These are phyloP conservation scores for Cyrtodaria siliqua DNA, from an alignment of 2,888 invertebrate genomes.

Conservation along the genomic window DNA sequence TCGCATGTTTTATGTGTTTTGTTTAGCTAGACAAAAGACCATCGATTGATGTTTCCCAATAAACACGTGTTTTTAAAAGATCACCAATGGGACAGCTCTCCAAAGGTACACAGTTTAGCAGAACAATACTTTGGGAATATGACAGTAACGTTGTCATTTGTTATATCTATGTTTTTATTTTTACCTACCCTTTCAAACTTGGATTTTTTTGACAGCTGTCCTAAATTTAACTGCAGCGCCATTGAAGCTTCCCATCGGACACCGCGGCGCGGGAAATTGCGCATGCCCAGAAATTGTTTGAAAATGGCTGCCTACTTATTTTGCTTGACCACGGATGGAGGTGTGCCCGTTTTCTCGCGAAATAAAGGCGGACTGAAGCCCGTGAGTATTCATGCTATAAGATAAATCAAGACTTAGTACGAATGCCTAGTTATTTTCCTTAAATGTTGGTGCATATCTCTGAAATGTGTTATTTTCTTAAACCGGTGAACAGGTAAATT, in stretches of 20 bases:
- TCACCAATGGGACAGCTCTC: conserved; percentile 1
- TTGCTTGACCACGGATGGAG: conserved; percentile 94
- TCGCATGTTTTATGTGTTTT: conserved; percentile 17
- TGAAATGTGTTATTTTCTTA: too few relatives aligned
- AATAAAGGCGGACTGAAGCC: conserved; percentile 92
- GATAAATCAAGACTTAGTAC: too few relatives aligned
- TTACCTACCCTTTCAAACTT: neutral
- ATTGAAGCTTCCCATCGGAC: conserved; percentile 70
- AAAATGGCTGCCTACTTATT: conserved; percentile 92
- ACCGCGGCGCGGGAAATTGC: conserved; percentile 54
- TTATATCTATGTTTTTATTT: neutral
- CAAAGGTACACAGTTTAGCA: too few relatives aligned
- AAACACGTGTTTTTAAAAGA: conserved; percentile 1
- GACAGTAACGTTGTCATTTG: conserved; percentile 11
- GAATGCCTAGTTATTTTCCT: too few relatives aligned
- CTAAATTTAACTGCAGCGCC: conserved; percentile 66
- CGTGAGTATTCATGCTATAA: conserved; percentile 78
- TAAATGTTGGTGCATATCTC: too few relatives aligned
- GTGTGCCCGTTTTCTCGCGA: conserved; percentile 94
- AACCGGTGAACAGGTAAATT: conserved; percentile 16
- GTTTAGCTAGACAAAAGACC: conserved; percentile 5
- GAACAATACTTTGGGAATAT: conserved; percentile 4
- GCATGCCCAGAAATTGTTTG: conserved; percentile 68
- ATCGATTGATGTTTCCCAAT: conserved; percentile 10
- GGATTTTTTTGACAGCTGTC: conserved; percentile 57